These are phyloP conservation scores for Sebastes diploproa DNA, from an alignment of 2,797 vertebrate genomes.

Conservation along the genomic window DNA sequence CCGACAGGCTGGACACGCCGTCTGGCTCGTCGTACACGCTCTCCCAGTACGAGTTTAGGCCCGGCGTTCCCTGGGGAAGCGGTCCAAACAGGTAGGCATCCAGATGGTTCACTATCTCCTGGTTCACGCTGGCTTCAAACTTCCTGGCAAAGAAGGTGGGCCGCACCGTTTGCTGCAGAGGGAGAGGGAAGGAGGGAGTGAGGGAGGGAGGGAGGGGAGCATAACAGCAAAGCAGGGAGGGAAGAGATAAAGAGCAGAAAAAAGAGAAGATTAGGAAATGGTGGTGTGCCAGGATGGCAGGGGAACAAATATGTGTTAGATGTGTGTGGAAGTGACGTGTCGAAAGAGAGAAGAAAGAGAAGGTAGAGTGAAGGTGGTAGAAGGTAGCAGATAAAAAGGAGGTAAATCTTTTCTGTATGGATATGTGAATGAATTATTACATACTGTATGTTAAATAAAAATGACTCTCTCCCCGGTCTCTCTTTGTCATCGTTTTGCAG, in stretches of 20 bases:
- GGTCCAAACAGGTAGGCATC: conserved; percentile 93
- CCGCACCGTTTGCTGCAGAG: conserved; percentile 91
- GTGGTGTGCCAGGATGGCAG: conserved; percentile 27
- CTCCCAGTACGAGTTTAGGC: conserved; percentile 95
- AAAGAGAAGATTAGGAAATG: conserved; percentile 56
- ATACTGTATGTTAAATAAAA: conserved; percentile 20
- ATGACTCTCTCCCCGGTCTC: not conserved
- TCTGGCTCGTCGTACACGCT: conserved; percentile 92
- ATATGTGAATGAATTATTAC: conserved; percentile 17
- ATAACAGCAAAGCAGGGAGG: conserved; percentile 13
- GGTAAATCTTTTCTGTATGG: not conserved
- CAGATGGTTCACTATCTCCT: conserved; percentile 96
- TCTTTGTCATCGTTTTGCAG: not conserved
- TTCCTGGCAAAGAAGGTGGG: conserved; percentile 98
- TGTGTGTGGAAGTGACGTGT: conserved; percentile 34
- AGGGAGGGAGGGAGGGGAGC: not conserved
- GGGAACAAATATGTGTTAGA: conserved; percentile 38
- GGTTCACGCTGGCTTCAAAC: conserved; percentile 97
- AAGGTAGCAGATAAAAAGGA: conserved; percentile 25
- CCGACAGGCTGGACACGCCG: conserved; percentile 87
- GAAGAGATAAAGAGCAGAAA: conserved; percentile 40
- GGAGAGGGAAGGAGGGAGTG: not conserved
- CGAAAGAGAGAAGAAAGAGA: conserved; percentile 21
- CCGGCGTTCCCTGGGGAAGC: conserved; percentile 85
- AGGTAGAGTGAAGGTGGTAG: conserved; percentile 4